Evolutionary conservation across 1,140 invertebrate genomes (phyloP).

Genomic region (Aphelenchoides avenae): DNA sequence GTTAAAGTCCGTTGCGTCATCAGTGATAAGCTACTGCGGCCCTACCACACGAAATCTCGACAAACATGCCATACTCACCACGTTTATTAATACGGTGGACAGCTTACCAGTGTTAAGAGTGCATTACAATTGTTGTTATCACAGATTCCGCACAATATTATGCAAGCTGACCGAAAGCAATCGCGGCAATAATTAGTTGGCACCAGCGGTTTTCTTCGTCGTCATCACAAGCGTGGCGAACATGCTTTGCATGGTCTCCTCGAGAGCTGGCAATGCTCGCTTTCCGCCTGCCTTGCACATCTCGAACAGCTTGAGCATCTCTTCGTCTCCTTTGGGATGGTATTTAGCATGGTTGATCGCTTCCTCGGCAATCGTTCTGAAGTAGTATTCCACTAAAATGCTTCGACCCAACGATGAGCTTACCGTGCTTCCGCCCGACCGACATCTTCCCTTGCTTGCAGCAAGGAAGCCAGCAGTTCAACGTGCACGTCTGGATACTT

Average conservation of each 20-base stretch:
- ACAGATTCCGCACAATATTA: too few relatives aligned
- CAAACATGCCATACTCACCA: too few relatives aligned
- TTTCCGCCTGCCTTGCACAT: conserved; percentile 27
- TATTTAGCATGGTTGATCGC: conserved; percentile 31
- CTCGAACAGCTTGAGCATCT: conserved; percentile 38
- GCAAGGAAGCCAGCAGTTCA: conserved; percentile 33
- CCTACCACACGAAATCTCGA: too few relatives aligned
- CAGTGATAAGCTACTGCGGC: too few relatives aligned
- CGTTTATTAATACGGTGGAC: too few relatives aligned
- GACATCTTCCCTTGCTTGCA: conserved; percentile 29
- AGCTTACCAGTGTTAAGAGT: too few relatives aligned
- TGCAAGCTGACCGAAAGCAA: too few relatives aligned
- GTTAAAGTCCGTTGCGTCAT: too few relatives aligned
- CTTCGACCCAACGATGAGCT: conserved; percentile 8
- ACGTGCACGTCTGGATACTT: conserved; percentile 43
- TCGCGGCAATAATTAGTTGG: too few relatives aligned
- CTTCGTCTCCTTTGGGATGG: conserved; percentile 40
- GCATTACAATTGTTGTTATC: too few relatives aligned
- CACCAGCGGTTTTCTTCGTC: too few relatives aligned
- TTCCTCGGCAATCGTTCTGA: conserved; percentile 37
- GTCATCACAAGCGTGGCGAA: conserved; percentile 32
- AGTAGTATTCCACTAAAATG: conserved; percentile 19
- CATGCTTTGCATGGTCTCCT: conserved; percentile 40
- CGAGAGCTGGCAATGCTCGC: conserved; percentile 30
- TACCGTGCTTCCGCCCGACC: conserved; percentile 21